A percentile compares a stretch with the other conserved stretches of the same genome.
phyloP scores from a whole-genome alignment of 2,888 invertebrate genomes.

The Luperina nickerlii region DNA sequence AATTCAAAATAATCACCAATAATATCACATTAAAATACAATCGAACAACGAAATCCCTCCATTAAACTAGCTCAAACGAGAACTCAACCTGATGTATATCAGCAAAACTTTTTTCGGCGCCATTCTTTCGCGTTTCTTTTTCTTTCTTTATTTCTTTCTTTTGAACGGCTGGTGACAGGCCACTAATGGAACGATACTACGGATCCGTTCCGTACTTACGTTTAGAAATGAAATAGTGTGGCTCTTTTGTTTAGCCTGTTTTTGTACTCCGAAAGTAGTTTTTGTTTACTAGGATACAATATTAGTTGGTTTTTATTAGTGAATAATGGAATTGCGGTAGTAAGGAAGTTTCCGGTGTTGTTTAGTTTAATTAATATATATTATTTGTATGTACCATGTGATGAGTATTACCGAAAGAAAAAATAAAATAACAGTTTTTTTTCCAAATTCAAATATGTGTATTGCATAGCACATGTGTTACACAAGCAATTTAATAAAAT shows the following conservation, averaged over 20 bases:
- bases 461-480: no score
- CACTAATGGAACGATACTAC: slow-evolving; percentile 86
- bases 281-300: slow-evolving; percentile 58
- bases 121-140: slow-evolving; percentile 70
- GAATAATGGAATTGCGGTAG: background rate
- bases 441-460: background rate
- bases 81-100: slow-evolving; percentile 66
- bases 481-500: no score
- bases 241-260: slow-evolving; percentile 72
- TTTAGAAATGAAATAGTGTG: slow-evolving; percentile 79
- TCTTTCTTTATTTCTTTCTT: slow-evolving; percentile 75
- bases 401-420: background rate
- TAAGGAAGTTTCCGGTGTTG: background rate
- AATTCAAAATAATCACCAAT: slow-evolving; percentile 20
- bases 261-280: slow-evolving; percentile 55
- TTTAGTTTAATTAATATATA: background rate
- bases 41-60: slow-evolving; percentile 44
- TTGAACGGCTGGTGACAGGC: slow-evolving; percentile 82
- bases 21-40: slow-evolving; percentile 49
- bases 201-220: slow-evolving; percentile 76
- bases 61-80: slow-evolving; percentile 59
- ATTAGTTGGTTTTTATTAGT: slow-evolving; percentile 47
- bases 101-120: slow-evolving; percentile 69
- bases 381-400: background rate
- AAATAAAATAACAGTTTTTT: background rate